Percentiles rank a stretch among this genome's conserved stretches.
phyloP scores from a whole-genome alignment of 2,888 invertebrate genomes.

The Myopa tessellatipennis region DNA sequence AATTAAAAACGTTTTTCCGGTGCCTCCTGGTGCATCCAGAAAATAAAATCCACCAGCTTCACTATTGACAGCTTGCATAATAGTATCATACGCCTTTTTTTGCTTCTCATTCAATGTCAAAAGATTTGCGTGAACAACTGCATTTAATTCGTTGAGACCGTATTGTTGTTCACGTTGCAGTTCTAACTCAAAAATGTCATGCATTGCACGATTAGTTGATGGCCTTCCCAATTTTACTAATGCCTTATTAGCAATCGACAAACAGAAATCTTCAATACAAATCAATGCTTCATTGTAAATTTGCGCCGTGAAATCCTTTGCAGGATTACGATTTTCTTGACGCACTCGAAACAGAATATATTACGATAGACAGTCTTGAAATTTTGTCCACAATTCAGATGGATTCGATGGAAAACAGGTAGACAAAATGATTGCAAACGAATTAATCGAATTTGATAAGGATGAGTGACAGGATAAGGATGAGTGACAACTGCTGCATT shows the following conservation, averaged over 20 bases:
- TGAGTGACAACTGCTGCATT: constrained; percentile 38
- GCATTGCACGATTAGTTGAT: no score
- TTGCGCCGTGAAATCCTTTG: constrained; percentile 40
- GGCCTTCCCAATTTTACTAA: constrained; percentile 6
- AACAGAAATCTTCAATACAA: constrained; percentile 10
- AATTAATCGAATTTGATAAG: constrained; percentile 43
- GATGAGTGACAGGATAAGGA: background rate
- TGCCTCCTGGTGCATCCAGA: constrained; percentile 9
- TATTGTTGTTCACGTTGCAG: constrained; percentile 21
- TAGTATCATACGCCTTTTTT: constrained; percentile 25
- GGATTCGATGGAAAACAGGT: constrained; percentile 48
- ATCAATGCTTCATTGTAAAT: constrained; percentile 19
- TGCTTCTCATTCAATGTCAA: constrained; percentile 38
- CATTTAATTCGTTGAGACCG: constrained; percentile 30
- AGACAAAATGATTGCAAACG: constrained; percentile 49
- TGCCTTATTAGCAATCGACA: background rate
- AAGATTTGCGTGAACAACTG: constrained; percentile 40
- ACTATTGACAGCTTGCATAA: constrained; percentile 33
- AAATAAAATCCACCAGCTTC: constrained; percentile 34
- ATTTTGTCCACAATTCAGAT: constrained; percentile 46
- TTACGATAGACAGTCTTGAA: constrained; percentile 44
- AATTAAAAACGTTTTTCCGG: constrained; percentile 1
- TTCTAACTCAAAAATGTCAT: constrained; percentile 7
- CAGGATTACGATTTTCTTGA: no score
- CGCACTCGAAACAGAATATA: no score